Conservation (phyloP, 2,113 vertebrate species). For the Solea solea region DNA sequence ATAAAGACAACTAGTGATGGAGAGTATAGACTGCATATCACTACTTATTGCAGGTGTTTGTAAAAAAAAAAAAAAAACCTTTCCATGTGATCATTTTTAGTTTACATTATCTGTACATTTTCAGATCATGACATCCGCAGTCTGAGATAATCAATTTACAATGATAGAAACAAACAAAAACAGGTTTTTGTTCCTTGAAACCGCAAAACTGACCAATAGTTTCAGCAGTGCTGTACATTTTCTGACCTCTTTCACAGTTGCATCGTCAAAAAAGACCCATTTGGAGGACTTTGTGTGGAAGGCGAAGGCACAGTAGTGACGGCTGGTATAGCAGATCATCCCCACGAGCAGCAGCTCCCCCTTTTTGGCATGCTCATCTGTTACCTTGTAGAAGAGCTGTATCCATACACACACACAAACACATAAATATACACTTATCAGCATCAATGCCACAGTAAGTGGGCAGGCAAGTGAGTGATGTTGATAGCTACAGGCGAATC, state of each 20-base stretch:
- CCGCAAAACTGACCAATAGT: no score
- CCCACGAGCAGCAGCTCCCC: slow-evolving; percentile 93
- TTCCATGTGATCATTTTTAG: no score
- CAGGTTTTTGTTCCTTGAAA: not conserved
- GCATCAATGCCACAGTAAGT: slow-evolving; percentile 19
- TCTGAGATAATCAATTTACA: no score
- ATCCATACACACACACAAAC: slow-evolving; percentile 24
- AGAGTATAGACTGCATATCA: slow-evolving; percentile 18
- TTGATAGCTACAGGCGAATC: slow-evolving; percentile 23
- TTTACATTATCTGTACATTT: no score
- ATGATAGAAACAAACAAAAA: not conserved
- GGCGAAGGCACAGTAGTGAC: slow-evolving; percentile 97
- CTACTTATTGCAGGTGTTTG: slow-evolving; percentile 3
- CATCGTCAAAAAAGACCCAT: slow-evolving; percentile 98
- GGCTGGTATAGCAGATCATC: slow-evolving; percentile 96
- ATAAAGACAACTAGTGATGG: slow-evolving; percentile 43
- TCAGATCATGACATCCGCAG: no score
- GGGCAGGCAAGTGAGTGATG: slow-evolving; percentile 38
- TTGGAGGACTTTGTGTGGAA: slow-evolving; percentile 95
- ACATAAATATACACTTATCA: slow-evolving; percentile 20
- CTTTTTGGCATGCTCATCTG: slow-evolving; percentile 92
- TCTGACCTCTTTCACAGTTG: slow-evolving; percentile 96
- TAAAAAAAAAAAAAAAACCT: not conserved
- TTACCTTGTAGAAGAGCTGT: slow-evolving; percentile 96
- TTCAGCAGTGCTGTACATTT: not conserved